Evolutionary conservation across 2,797 vertebrate species (phyloP), one percentile per base, ranked within the genome.

Genomic region (Buphagus erythrorhynchus): DNA sequence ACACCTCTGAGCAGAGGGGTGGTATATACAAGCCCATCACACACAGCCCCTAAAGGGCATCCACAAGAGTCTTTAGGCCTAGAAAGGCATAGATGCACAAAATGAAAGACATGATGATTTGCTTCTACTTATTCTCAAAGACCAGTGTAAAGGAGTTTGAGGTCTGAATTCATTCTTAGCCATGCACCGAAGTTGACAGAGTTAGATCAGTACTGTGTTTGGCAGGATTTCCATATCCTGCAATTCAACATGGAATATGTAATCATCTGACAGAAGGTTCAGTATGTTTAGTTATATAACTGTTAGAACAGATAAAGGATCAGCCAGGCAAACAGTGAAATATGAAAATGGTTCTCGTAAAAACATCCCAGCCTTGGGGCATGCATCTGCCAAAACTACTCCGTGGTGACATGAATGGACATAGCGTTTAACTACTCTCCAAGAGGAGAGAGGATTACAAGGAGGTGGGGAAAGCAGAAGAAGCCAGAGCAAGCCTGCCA

Each of bases 231-330:
- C 77, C 54, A 68, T 83, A 94, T 96, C 92, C 84, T 97, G 51
- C 74, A 84, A 89, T 91, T 95, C 94, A 95, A 88, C 94, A 96
- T 93, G 94, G 95, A 95, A 73, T 89, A 94, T 96, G 83, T 92
- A 96, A 96, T 95, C 75, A 93, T 96, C 95, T 97, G 93, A 95
- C 96, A 48, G 76, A 95, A 93, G 91, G 89, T 97, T 93, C 90
- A 90, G 95, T 92, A 77, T 93, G 97, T 96, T 96, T 95, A 92
- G 91, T 97, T 97, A 96, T 97, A 90, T 98, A 98, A 97, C 95
- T 96, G 88, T 92, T 96, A 95, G 97, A 96, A 95, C 90, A 97
- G 97, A 98, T 98, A 98, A 98, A 98, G 91, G 92, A 95, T 95
- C 97, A 96, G 97, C 96, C 97, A 97, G 94, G 97, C 95, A 96